Conservation (phyloP, 1,140 invertebrate genomes). For the Cotesia glomerata region DNA sequence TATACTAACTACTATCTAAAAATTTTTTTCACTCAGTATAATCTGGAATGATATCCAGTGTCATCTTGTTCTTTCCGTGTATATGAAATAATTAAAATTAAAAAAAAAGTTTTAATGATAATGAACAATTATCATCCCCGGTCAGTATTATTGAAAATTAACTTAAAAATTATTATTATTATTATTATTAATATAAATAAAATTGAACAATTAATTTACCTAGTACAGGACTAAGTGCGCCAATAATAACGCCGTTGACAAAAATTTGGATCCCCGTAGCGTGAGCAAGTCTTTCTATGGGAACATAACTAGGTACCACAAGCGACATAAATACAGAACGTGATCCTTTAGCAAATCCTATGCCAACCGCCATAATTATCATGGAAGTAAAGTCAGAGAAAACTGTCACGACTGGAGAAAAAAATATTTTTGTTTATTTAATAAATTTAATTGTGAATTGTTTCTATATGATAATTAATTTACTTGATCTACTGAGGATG, state of each 20-base stretch:
- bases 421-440: background rate
- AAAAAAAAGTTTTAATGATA: no score
- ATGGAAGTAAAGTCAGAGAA: slow-evolving; percentile 48
- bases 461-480: slow-evolving; percentile 43
- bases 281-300: slow-evolving; percentile 67
- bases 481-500: slow-evolving; percentile 70
- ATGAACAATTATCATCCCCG: no score
- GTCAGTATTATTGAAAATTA: no score
- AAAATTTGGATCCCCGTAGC: slow-evolving; percentile 71
- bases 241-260: slow-evolving; percentile 68
- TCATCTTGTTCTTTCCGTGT: no score
- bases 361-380: slow-evolving; percentile 38
- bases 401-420: slow-evolving; percentile 61
- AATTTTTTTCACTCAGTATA: no score
- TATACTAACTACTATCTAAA: no score
- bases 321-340: slow-evolving; percentile 73
- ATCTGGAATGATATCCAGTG: no score
- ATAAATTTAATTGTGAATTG: no score
- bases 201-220: slow-evolving; percentile 58
- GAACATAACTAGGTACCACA: slow-evolving; percentile 72
- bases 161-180: no score
- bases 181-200: no score
- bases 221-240: slow-evolving; percentile 68
- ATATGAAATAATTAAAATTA: no score
- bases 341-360: slow-evolving; percentile 74